These are phyloP conservation scores for Helobdella robusta DNA, from an alignment of 2,888 invertebrate species.

Conservation along the genomic window DNA sequence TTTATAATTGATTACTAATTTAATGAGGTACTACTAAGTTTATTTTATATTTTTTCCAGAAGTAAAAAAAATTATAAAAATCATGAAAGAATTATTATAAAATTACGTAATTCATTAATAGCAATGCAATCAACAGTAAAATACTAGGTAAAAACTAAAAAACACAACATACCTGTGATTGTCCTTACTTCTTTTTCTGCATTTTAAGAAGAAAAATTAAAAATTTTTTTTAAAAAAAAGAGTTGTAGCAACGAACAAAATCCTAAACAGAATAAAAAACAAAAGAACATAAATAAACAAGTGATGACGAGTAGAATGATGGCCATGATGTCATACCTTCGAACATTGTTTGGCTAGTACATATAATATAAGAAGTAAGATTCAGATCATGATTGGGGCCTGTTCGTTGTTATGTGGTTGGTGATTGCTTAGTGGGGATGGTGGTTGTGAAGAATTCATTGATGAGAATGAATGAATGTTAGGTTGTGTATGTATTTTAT, in stretches of 20 bases:
- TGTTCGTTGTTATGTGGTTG: too few relatives aligned
- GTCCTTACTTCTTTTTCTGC: slow-evolving; percentile 23
- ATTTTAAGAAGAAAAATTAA: slow-evolving; percentile 7
- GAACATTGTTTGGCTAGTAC: too few relatives aligned
- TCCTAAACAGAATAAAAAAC: neutral
- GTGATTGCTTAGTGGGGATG: too few relatives aligned
- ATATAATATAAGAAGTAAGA: too few relatives aligned
- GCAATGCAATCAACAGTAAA: neutral
- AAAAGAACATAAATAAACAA: neutral
- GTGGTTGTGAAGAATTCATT: too few relatives aligned
- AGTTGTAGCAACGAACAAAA: neutral
- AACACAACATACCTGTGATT: slow-evolving; percentile 10
- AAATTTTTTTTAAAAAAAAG: neutral
- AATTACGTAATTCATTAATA: neutral
- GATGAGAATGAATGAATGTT: too few relatives aligned
- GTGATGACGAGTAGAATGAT: too few relatives aligned
- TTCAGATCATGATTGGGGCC: too few relatives aligned
- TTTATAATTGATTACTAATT: too few relatives aligned
- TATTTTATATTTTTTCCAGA: neutral
- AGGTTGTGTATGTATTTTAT: too few relatives aligned
- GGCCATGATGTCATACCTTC: too few relatives aligned
- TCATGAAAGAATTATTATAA: neutral
- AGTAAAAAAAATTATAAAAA: neutral
- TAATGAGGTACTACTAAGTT: too few relatives aligned
- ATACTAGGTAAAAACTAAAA: neutral